These are phyloP conservation scores for Lepus timidus DNA, from an alignment of 2,113 vertebrate genomes.

Conservation along the genomic window DNA sequence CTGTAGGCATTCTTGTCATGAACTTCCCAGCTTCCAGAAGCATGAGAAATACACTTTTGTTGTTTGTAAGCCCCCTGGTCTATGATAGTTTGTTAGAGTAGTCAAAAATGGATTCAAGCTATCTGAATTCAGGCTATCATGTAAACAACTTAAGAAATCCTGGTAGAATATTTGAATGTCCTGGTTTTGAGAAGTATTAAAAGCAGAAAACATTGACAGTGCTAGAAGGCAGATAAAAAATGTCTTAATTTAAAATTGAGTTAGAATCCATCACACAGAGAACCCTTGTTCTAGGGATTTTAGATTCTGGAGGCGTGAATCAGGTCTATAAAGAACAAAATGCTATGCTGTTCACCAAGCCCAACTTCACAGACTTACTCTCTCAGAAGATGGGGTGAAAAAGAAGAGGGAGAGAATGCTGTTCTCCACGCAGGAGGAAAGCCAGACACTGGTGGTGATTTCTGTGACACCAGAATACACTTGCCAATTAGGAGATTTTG, in stretches of 20 bases:
- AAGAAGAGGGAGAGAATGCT: neutral
- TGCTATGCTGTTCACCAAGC: neutral
- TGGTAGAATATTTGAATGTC: neutral
- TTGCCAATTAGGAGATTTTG: neutral
- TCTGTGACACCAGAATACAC: neutral
- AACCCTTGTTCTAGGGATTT: neutral
- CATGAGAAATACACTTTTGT: neutral
- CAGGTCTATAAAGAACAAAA: neutral
- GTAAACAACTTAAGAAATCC: neutral
- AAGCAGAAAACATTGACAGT: neutral
- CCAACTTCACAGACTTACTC: neutral
- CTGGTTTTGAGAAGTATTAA: neutral
- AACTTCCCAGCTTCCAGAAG: neutral
- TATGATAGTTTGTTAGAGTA: neutral
- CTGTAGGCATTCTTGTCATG: neutral
- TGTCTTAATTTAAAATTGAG: neutral
- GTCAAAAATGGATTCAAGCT: neutral
- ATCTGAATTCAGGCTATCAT: neutral
- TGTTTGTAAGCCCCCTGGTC: neutral
- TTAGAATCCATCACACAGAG: neutral
- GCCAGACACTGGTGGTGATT: neutral
- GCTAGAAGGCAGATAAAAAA: neutral
- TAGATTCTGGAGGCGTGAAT: neutral
- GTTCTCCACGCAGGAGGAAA: neutral
- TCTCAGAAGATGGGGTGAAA: neutral